Evolutionary conservation across 2,888 invertebrate species (phyloP), one percentile per base, ranked within the genome.

Genomic region (Sarcophaga variegata): DNA sequence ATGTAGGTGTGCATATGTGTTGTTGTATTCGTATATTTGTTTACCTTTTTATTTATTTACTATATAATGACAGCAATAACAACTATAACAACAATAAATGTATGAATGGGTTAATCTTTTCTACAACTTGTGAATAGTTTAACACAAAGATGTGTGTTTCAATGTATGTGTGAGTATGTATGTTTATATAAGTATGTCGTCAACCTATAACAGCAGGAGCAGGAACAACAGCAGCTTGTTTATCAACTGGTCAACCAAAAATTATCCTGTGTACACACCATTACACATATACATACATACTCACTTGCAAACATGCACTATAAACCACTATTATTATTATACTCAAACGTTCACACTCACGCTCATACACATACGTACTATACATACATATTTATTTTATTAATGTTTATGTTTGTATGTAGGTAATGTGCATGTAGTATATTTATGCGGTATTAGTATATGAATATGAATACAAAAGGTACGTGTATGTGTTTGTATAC

Each of bases 231-330:
- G 63, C 75, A 67, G 75, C 81, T 84, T 87, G 22, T 87, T 87
- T 79, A 76, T 78, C 71, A 72, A 59, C 59, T 87, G 87, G 87
- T 87, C 81, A 87, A 84, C 86, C 83, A 78, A 81, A 83, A 81
- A 84, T 87, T 37, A 66, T 74, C 47, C 78, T 81, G 70, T n/a
- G 14, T 17, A 64, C 47, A 37, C 8, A 37, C 37, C 37, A 37
- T 37, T 37, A 37, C 37, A 54, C 54, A 37, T 37, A 17, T 37
- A 60, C 37, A 20, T 27, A 60, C 59, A 11, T 54, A 25, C 11
- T 6, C 22, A 54, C 4, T 59, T 54, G 17, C 54, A 54, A 14
- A 5, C 17, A 14, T 54, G 54, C 12, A 54, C 54, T 54, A 54
- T 8, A 63, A 69, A 37, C 49, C 49, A 66, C 59, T 59, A 47